Conservation (phyloP, 2,113 vertebrate genomes). For the Sciurus niger region DNA sequence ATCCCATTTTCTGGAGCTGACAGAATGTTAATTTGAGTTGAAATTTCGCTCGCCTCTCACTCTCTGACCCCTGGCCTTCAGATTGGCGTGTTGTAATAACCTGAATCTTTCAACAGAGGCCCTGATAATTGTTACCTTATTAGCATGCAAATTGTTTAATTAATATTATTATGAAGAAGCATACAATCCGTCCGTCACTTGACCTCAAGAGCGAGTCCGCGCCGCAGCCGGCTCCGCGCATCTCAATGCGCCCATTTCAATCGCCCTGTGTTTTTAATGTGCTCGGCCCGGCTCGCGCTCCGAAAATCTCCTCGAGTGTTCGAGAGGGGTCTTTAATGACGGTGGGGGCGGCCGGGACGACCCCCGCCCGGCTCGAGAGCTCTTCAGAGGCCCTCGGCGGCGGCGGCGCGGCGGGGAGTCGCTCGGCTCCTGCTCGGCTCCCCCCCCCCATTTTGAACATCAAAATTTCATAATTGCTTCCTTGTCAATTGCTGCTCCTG, state of each 20-base stretch:
- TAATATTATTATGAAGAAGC: constrained; percentile 99
- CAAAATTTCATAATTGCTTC: constrained; percentile 98
- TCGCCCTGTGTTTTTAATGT: constrained; percentile 93
- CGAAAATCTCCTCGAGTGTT: constrained; percentile 89
- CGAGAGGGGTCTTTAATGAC: constrained; percentile 88
- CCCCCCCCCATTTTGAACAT: constrained; percentile 91
- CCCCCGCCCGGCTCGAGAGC: constrained; percentile 78
- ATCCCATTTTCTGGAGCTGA: constrained; percentile 99
- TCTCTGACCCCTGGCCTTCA: constrained; percentile 98
- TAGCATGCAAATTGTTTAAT: constrained; percentile 99
- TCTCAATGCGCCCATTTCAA: constrained; percentile 96
- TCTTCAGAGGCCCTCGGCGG: constrained; percentile 69
- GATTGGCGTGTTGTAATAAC: constrained; percentile 99
- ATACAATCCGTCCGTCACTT: constrained; percentile 99
- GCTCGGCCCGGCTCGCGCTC: constrained; percentile 89
- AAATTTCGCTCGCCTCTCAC: constrained; percentile 98
- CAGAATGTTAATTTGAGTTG: constrained; percentile 99
- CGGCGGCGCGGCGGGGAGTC: constrained; percentile 73
- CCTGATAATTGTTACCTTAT: constrained; percentile 99
- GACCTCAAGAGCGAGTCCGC: constrained; percentile 98
- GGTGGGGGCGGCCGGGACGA: constrained; percentile 64
- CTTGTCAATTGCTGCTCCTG: constrained; percentile 90
- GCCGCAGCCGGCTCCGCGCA: constrained; percentile 93
- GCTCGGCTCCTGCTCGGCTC: constrained; percentile 45
- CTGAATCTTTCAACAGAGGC: constrained; percentile 99